Conservation (phyloP, 2,888 invertebrate genomes). For the Erebia ligea region DNA sequence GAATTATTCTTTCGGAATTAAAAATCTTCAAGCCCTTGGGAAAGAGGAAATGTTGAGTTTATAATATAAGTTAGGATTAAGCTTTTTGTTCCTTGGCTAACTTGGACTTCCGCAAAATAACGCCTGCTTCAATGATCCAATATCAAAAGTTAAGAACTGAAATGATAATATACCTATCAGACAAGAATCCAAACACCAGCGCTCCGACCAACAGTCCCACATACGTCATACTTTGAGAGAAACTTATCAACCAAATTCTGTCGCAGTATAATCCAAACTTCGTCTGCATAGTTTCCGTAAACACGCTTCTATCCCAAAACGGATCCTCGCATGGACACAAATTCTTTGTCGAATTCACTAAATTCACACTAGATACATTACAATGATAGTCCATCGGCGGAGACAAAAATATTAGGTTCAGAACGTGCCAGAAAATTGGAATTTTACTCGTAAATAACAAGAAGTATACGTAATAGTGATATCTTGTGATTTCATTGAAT, state of each 20-base stretch:
- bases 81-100: too few species aligned
- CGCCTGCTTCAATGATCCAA: too few species aligned
- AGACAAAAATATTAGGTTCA: constrained; percentile 62
- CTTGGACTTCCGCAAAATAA: too few species aligned
- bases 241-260: constrained; percentile 57
- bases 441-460: constrained; percentile 58
- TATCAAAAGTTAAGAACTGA: too few species aligned
- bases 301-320: constrained; percentile 59
- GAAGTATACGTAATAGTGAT: constrained; percentile 60
- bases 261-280: constrained; percentile 61
- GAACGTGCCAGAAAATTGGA: constrained; percentile 64
- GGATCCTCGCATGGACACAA: constrained; percentile 61
- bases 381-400: constrained; percentile 64
- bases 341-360: constrained; percentile 40
- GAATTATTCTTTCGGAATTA: too few species aligned
- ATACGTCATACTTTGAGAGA: constrained; percentile 61
- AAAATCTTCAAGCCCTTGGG: too few species aligned
- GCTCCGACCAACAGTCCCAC: constrained; percentile 63
- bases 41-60: too few species aligned
- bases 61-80: too few species aligned
- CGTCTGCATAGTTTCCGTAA: constrained; percentile 62
- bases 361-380: constrained; percentile 22
- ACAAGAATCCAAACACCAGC: constrained; percentile 60
- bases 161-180: constrained; percentile 57
- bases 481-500: constrained; percentile 53